phyloP scores from a whole-genome alignment of 2,797 vertebrate genomes.

The Lagodon rhomboides region DNA sequence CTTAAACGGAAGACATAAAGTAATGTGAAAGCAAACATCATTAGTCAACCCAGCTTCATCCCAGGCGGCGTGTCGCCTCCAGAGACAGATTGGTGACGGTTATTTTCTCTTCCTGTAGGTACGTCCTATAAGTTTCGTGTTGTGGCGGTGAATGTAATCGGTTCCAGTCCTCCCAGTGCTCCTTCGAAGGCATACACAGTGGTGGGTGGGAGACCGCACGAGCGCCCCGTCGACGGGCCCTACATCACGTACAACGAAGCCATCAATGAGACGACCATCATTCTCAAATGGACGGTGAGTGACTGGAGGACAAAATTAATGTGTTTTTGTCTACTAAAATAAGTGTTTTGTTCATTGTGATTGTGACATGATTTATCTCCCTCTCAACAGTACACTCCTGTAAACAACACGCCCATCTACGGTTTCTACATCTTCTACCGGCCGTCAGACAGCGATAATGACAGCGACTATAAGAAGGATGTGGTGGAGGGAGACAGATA shows the following conservation, averaged over 20 bases:
- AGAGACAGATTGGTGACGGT: slow-evolving; percentile 30
- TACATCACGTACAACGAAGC: slow-evolving; percentile 99
- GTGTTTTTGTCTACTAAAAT: neutral
- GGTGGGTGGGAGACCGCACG: slow-evolving; percentile 89
- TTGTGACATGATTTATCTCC: slow-evolving; percentile 32
- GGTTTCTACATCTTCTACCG: slow-evolving; percentile 99
- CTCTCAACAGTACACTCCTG: slow-evolving; percentile 89
- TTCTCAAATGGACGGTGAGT: slow-evolving; percentile 98
- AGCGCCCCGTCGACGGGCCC: slow-evolving; percentile 93
- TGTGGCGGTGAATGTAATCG: slow-evolving; percentile 95
- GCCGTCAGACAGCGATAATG: slow-evolving; percentile 98
- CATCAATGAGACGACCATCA: slow-evolving; percentile 96
- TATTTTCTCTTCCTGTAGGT: slow-evolving; percentile 78
- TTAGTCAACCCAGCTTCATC: slow-evolving; percentile 47
- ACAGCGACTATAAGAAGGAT: slow-evolving; percentile 98
- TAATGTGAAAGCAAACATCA: slow-evolving; percentile 59
- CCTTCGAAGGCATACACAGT: slow-evolving; percentile 94
- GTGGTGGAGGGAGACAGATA: slow-evolving; percentile 96
- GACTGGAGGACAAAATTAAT: no score
- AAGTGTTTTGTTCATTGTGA: neutral
- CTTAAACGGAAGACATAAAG: slow-evolving; percentile 61
- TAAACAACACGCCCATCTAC: slow-evolving; percentile 98
- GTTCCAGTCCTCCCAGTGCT: slow-evolving; percentile 94
- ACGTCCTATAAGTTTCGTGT: slow-evolving; percentile 97
- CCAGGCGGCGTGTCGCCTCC: neutral